Evolutionary conservation across 2,888 invertebrate genomes (phyloP), one percentile per base, ranked within the genome.

Genomic region (Lithophane leautieri): DNA sequence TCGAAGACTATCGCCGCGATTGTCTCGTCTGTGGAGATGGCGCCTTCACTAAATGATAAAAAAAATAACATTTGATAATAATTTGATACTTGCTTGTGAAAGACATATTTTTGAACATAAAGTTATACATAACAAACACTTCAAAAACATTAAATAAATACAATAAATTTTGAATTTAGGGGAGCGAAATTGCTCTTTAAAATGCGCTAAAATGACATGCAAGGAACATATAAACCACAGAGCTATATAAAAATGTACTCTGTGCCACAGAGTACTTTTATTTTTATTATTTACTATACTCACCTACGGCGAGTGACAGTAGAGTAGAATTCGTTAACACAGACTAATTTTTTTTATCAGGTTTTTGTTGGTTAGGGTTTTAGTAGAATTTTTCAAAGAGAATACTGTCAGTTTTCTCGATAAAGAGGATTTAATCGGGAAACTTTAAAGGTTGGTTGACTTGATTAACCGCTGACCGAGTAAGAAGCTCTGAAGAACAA

Each of bases 81-180:
- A 34, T 58, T 1, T 44, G 34, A n/a, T 79, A 42, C n/a, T 58
- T 68, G n/a, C n/a, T 28, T 56, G 1, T 62, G 72, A 74, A n/a
- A 42, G 62, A 70, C 72, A 73, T 73, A 71, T 12, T 58, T 69
- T 68, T 60, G 52, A 74, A 71, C 34, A 75, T 63, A 69, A 34
- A 56, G 65, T 56, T 6, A 67, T 22, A n/a, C 69, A 66, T 28
- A 84, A 40, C n/a, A 79, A 69, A 58, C 42, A 72, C 65, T 79
- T 71, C 11, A 34, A 47, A 58, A 73, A 70, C 83, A 76, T 79
- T n/a, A 60, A 66, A 40, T 14, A 6, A 54, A 28, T 22, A 70
- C 71, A 40, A 66, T 7, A 2, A 22, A 60, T 56, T 73, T 78
- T 4, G 40, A 52, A 44, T 44, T 54, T 47, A 25, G 7, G n/a